Evolutionary conservation across 2,888 invertebrate species (phyloP).

Genomic region (Crocallis elinguaria): DNA sequence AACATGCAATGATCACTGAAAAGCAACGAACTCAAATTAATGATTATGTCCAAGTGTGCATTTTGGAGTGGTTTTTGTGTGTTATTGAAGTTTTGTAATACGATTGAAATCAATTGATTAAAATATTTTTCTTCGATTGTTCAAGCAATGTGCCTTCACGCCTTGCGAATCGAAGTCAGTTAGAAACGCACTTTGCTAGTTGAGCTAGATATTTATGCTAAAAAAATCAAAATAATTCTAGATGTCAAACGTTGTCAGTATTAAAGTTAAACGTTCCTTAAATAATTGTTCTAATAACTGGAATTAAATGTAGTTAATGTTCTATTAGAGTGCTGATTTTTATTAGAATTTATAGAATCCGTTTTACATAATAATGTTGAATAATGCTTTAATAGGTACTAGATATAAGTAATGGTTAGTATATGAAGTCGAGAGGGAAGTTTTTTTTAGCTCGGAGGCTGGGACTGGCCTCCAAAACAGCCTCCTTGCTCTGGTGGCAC

Average conservation of each 20-base stretch:
- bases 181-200: conserved; percentile 27
- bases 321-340: neutral
- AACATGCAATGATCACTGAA: too few species aligned
- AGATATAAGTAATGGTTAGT: too few species aligned
- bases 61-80: too few species aligned
- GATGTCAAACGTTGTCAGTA: conserved; percentile 9
- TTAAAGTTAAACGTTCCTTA: conserved; percentile 8
- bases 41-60: too few species aligned
- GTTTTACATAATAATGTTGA: too few species aligned
- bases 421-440: too few species aligned
- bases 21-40: too few species aligned
- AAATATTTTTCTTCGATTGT: conserved; percentile 29
- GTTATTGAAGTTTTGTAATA: too few species aligned
- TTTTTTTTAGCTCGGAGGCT: too few species aligned
- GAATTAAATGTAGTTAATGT: neutral
- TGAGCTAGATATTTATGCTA: conserved; percentile 10
- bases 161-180: conserved; percentile 15
- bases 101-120: neutral
- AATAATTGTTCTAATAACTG: neutral
- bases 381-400: too few species aligned
- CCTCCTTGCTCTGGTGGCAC: too few species aligned
- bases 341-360: neutral
- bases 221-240: neutral
- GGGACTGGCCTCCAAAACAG: too few species aligned
- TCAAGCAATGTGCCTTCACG: conserved; percentile 59